A percentile compares a stretch with the other conserved stretches of the same genome.
Conservation (phyloP, 1,140 invertebrate species). For the Drosophila truncata region DNA sequence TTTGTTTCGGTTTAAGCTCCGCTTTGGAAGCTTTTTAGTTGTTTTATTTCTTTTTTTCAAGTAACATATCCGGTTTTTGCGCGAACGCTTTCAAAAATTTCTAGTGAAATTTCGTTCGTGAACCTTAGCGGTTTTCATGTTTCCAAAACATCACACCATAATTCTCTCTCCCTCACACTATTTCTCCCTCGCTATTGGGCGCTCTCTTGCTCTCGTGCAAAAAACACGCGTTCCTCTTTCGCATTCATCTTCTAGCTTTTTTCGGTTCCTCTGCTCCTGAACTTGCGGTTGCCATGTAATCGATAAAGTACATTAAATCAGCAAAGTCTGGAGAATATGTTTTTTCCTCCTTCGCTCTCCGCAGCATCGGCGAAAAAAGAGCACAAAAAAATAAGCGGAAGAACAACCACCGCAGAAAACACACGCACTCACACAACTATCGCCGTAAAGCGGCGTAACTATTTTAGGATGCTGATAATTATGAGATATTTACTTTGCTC, state of each 20-base stretch:
- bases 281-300: conserved; percentile 60
- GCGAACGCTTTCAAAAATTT: conserved; percentile 79
- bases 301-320: conserved; percentile 66
- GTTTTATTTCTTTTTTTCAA: conserved; percentile 21
- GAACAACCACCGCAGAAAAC: conserved; percentile 43
- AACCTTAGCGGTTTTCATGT: conserved; percentile 42
- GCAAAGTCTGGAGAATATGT: conserved; percentile 30
- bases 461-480: conserved; percentile 30
- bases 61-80: conserved; percentile 79
- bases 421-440: conserved; percentile 40
- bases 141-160: conserved; percentile 40
- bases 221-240: conserved; percentile 63
- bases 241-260: conserved; percentile 55
- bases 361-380: conserved; percentile 38
- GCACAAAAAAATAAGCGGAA: conserved; percentile 9
- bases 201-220: conserved; percentile 28
- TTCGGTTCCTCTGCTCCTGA: conserved; percentile 33
- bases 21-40: conserved; percentile 58
- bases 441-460: conserved; percentile 40
- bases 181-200: conserved; percentile 34
- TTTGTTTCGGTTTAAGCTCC: conserved; percentile 64
- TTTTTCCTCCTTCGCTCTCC: conserved; percentile 15
- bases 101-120: conserved; percentile 71
- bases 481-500: conserved; percentile 41
- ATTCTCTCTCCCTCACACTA: conserved; percentile 16